These are phyloP conservation scores for Yasuhikotakia modesta DNA, from an alignment of 2,797 vertebrate species.

Conservation along the genomic window DNA sequence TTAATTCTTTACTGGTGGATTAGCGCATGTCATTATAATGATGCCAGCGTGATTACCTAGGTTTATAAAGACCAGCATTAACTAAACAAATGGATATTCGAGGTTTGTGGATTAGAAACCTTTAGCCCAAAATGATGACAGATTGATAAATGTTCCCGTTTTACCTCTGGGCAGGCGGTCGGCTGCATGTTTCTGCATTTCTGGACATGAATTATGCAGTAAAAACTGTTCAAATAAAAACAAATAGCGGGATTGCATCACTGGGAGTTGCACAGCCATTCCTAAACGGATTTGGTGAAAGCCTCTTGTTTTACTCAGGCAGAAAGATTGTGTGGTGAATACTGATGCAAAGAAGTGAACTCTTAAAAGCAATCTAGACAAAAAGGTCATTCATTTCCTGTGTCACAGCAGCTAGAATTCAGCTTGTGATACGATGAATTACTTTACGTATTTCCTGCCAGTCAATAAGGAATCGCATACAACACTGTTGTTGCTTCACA, in stretches of 20 bases:
- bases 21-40: slow-evolving; percentile 55
- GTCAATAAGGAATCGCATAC: neutral
- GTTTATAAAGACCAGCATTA: slow-evolving; percentile 37
- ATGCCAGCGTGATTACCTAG: slow-evolving; percentile 49
- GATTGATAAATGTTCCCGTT: neutral
- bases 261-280: slow-evolving; percentile 18
- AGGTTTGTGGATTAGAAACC: slow-evolving; percentile 1
- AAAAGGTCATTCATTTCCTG: slow-evolving; percentile 15
- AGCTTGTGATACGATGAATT: neutral
- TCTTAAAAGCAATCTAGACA: slow-evolving; percentile 15
- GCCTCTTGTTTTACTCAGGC: slow-evolving; percentile 10
- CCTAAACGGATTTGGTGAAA: slow-evolving; percentile 16
- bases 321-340: slow-evolving; percentile 34
- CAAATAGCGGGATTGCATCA: neutral
- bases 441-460: neutral
- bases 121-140: slow-evolving; percentile 2
- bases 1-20: slow-evolving; percentile 59
- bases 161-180: neutral
- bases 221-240: neutral
- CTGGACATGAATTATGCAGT: neutral
- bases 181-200: neutral
- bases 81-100: slow-evolving; percentile 39
- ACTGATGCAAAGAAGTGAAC: slow-evolving; percentile 20
- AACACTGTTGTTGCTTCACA: neutral
- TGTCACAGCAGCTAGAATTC: neutral